Evolutionary conservation across 1,140 invertebrate genomes (phyloP), one percentile per base, ranked within the genome.

Genomic region (Lanistes nyassanus): DNA sequence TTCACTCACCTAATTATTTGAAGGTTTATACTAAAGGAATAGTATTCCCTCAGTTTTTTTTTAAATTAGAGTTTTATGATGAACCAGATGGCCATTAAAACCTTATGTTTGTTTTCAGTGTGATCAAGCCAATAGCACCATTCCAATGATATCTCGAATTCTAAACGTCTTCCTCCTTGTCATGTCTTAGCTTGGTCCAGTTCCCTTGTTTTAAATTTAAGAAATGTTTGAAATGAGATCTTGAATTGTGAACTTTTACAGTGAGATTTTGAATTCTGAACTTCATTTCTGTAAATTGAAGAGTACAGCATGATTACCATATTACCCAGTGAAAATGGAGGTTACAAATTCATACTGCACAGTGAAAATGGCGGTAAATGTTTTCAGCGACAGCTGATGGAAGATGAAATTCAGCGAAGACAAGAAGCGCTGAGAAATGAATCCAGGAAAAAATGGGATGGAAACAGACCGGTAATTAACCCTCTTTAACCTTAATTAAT

Each of bases 351-450:
- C n/a, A n/a, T n/a, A n/a, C n/a, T n/a, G n/a, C n/a, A 47, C 9
- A 16, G 42, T 47, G 42, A 47, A 47, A 47, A 47, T 6, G 21
- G 68, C n/a, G 62, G 13, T 55, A 31, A 53, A 66, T n/a, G 36
- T 51, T 81, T 76, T 16, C 68, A 86, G 85, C 73, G 83, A 65
- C 79, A 81, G 56, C 51, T 80, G 34, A 78, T 94, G 37, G 91
- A 93, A 83, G 92, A 93, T 85, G 93, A 94, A 87, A 92, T 95
- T 73, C 90, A 92, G 75, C 91, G 91, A 74, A 91, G 92, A 39
- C 91, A 93, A 83, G 92, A 94, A 83, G 92, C 92, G 23, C 82
- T 94, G 29, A 92, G 91, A 84, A 90, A 92, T 81, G 93, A 93
- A 77, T 88, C 89, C 3, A 88, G 89, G 74, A 89, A 88, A 80